phyloP scores from a whole-genome alignment of 2,113 vertebrate genomes.

The Xiphophorus couchianus region DNA sequence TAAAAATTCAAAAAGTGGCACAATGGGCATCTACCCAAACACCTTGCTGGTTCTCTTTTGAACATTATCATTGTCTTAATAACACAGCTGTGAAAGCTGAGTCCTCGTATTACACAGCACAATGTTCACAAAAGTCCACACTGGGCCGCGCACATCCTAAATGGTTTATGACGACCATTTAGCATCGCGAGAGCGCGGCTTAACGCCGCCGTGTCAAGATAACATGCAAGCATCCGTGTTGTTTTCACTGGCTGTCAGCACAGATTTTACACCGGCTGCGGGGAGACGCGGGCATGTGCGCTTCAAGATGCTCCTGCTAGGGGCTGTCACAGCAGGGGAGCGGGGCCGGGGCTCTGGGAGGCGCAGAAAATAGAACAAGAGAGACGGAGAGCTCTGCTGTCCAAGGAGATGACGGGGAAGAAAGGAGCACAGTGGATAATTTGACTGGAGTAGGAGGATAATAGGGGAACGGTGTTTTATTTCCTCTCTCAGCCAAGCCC shows the following conservation, averaged over 20 bases:
- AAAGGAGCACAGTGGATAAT: conserved; percentile 70
- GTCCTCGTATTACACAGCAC: conserved; percentile 73
- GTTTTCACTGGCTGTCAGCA: conserved; percentile 85
- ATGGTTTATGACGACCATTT: conserved; percentile 84
- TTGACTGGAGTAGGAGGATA: conserved; percentile 70
- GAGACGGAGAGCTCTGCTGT: conserved; percentile 65
- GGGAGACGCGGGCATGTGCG: conserved; percentile 66
- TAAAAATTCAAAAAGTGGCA: neutral
- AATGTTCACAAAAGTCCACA: conserved; percentile 79
- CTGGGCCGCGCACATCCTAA: conserved; percentile 78
- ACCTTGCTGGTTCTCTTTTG: conserved; percentile 49
- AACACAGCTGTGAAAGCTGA: conserved; percentile 47
- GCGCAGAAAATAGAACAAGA: conserved; percentile 78
- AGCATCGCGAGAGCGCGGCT: conserved; percentile 80
- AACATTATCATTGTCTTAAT: conserved; percentile 55
- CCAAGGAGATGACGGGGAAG: conserved; percentile 72
- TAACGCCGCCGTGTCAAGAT: conserved; percentile 84
- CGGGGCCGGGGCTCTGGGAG: conserved; percentile 50
- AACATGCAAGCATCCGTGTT: conserved; percentile 83
- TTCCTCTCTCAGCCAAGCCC: conserved; percentile 43
- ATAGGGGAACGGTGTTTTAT: conserved; percentile 65
- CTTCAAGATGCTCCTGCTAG: conserved; percentile 76
- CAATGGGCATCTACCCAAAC: conserved; percentile 44
- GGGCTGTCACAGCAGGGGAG: conserved; percentile 72
- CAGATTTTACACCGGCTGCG: conserved; percentile 81